Evolutionary conservation across 2,888 invertebrate species (phyloP).

Genomic region (Lucinisca nassula): DNA sequence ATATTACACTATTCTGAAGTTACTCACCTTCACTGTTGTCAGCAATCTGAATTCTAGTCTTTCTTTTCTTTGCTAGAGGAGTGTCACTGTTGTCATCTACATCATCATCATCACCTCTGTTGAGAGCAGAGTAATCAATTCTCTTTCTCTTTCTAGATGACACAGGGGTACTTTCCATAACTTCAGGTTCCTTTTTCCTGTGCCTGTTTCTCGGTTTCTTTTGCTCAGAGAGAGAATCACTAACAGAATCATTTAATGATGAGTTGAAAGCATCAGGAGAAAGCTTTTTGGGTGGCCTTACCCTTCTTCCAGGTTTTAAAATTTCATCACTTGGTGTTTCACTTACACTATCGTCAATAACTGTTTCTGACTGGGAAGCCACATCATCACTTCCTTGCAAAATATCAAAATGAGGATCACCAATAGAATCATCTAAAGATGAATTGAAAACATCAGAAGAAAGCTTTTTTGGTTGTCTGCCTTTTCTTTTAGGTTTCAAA

Average conservation of each 20-base stretch:
- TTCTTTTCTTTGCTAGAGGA: not conserved
- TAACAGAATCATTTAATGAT: no score
- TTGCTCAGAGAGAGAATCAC: no score
- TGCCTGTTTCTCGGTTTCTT: no score
- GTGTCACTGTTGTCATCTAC: not conserved
- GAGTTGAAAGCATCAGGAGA: no score
- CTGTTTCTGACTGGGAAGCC: not conserved
- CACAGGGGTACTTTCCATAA: not conserved
- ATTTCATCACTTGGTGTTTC: not conserved
- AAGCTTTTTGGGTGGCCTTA: no score
- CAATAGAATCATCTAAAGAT: not conserved
- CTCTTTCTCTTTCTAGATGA: conserved; percentile 30
- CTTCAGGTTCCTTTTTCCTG: not conserved
- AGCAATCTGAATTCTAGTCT: not conserved
- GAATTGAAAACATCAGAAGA: no score
- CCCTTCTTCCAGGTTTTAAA: not conserved
- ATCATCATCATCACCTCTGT: not conserved
- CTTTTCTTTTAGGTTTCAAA: not conserved
- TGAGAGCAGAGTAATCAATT: conserved; percentile 36
- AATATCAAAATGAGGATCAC: not conserved
- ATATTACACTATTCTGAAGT: no score
- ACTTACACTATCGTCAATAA: not conserved
- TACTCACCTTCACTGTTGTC: no score
- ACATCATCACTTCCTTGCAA: not conserved
- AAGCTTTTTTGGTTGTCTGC: not conserved